Base-by-base conservation (phyloP, 1,140 invertebrate genomes). In the Meloidogyne floridensis region DNA sequence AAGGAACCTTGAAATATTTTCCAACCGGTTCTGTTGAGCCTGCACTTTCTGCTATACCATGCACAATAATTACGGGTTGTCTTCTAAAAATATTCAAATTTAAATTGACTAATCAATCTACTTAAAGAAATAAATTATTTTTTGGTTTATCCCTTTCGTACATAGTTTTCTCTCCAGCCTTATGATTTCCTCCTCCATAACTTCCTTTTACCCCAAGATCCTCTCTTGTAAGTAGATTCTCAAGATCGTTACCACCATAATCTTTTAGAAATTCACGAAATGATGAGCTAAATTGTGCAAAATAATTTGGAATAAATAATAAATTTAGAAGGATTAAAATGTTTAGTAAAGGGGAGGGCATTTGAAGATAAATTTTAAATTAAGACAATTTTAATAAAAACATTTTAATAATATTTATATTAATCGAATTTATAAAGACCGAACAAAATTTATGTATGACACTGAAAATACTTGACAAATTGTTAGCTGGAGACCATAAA, bases 181-280 rank as follows among this genome's bases (percentile, higher is more conserved):
- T 32, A 82, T 81, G 80, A 18, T 81, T 73, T 43, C 80, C 80
- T 9, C 80, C 80, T 15, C 80, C 80, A 72, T 81, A 81, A 1
- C 80, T 82, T 15, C 80, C 80, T 2, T 42, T 65, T 11, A 15
- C 51, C 9, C 80, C 80, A 70, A 81, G 69, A 71, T 81, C 80
- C 15, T 81, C 80, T 32, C 80, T 18, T 7, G 80, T 73, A 15
- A 81, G 51, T 47, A 81, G 74, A 6, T 83, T 42, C 32, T 53
- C 81, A 13, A 84, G 32, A 56, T 74, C 74, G 8, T 7, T 1
- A 1, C 74, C 74, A 10, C 43, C 43, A n/a, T 53, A 53, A n/a
- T 15, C 42, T 42, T 43, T 7, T 47, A 75, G 2, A 75, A 75
- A 75, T 20, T 75, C 15, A 7, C 74, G 74, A 75, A 75, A 75